Base-by-base conservation (phyloP, 2,113 vertebrate genomes). In the Trematocara stigmaticum region DNA sequence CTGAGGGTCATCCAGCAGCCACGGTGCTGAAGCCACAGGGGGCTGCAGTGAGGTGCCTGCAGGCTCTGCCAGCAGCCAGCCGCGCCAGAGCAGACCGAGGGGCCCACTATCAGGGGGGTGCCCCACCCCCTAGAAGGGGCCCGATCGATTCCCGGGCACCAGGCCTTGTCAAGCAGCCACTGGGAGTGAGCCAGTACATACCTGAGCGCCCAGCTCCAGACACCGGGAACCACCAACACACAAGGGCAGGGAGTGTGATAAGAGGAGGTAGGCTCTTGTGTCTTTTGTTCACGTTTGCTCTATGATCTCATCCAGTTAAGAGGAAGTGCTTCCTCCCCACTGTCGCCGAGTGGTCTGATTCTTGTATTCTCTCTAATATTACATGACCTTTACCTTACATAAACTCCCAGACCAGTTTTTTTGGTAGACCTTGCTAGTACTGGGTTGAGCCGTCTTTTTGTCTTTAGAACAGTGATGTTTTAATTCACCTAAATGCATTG, bases 131-230 rank as follows among this genome's bases (percentile, higher is more conserved):
- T 23, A 11, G 52, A 53, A 53, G 52, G 52, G 52, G n/a, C 52
- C 52, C n/a, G 1, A 53, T n/a, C 0, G 10, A 53, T 5, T 11
- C n/a, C 2, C 5, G 3, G 52, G 52, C 5, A 3, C 52, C 52
- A 55, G 52, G 52, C n/a, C 52, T 55, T 55, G 10, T 23, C 20
- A 55, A 12, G 20, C 20, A 55, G 52, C 52, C 52, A 23, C 20
- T 12, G 10, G 20, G 10, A 55, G 52, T 23, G 52, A 55, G 52
- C 20, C 52, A 23, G 52, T 23, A 23, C 52, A 55, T 55, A 55
- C 0, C 52, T 55, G 20, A 55, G 20, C 20, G 3, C 0, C 52
- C 52, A 55, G 1, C 1, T 5, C 52, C 10, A 11, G 20, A 55
- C 52, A 11, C 52, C 6, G 1, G 20, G 20, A 55, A 55, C 52